Evolutionary conservation across 2,888 invertebrate species (phyloP), one percentile per base, ranked within the genome.

Genomic region (Lydus trimaculatus): DNA sequence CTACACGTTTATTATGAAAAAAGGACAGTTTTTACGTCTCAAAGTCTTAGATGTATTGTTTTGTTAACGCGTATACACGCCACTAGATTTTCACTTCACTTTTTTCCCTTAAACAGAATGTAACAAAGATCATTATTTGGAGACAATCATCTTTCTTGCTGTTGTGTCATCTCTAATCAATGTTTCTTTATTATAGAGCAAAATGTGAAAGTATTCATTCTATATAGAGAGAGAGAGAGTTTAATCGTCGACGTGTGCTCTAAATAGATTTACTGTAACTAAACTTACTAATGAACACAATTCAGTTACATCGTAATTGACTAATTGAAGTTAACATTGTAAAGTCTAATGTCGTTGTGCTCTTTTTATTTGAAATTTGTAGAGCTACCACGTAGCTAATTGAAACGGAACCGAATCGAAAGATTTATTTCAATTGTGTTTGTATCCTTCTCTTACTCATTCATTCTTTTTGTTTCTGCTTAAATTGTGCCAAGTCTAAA

Each of bases 201-300:
- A 11, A 36, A 15, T 36, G 36, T 15, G 36, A 28, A 28, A 3
- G 4, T 28, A 28, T 28, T 11, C 36, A 11, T 9, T 33, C 11
- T 33, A 33, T 33, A 36, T 15, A 36, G 48, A 48, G 8, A 17
- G 43, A 15, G 13, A 43, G 17, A 7, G 9, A 43, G 20, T 25
- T 52, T 8, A 52, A 52, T 20, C 48, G 23, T 52, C 3, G 25
- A 25, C 48, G 20, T 52, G 52, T 52, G 56, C 20, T 17, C 64
- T 64, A 60, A 65, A 65, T 61, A 61, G 52, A 63, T 61, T 61
- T 48, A 61, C 25, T 56, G 23, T 5, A 65, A 56, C 61, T 56
- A 31, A 65, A 65, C 61, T 65, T 15, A n/a, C 63, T 67, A 67
- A 67, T 62, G 67, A 67, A 67, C 67, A 63, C 59, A 63, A 67